phyloP scores from a whole-genome alignment of 2,888 invertebrate species.

The Chymomyza procnemis region DNA sequence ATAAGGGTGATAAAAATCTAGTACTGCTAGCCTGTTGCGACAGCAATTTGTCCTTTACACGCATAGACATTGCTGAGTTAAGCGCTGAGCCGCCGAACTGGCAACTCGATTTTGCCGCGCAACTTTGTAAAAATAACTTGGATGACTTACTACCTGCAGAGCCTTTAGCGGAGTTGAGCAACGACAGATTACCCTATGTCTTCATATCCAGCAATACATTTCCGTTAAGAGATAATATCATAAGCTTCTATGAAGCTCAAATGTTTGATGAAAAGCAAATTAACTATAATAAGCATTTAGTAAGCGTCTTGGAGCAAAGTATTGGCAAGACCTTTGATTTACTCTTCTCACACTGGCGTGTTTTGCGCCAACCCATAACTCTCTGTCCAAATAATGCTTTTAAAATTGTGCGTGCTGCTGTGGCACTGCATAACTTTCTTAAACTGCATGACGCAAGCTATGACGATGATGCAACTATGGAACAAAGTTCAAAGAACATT shows the following conservation, averaged over 20 bases:
- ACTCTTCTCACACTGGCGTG: slow-evolving; percentile 24
- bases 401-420: slow-evolving; percentile 17
- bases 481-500: background rate
- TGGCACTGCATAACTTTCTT: slow-evolving; percentile 31
- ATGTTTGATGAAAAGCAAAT: background rate
- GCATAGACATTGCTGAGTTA: slow-evolving; percentile 24
- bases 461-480: background rate
- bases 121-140: slow-evolving; percentile 12
- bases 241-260: slow-evolving; percentile 2
- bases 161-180: background rate
- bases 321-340: slow-evolving; percentile 26
- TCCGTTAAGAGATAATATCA: slow-evolving; percentile 16
- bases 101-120: slow-evolving; percentile 26
- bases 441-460: slow-evolving; percentile 27
- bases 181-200: background rate
- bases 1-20: slow-evolving; percentile 9
- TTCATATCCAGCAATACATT: slow-evolving; percentile 28
- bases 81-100: slow-evolving; percentile 10
- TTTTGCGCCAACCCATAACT: slow-evolving; percentile 21
- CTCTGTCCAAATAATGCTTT: slow-evolving; percentile 14
- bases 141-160: background rate
- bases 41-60: slow-evolving; percentile 18
- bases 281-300: slow-evolving; percentile 21
- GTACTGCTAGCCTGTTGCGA: slow-evolving; percentile 36
- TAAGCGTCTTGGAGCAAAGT: slow-evolving; percentile 4